Base-by-base conservation (phyloP, 1,140 invertebrate genomes). In the Arctopsyche grandis region DNA sequence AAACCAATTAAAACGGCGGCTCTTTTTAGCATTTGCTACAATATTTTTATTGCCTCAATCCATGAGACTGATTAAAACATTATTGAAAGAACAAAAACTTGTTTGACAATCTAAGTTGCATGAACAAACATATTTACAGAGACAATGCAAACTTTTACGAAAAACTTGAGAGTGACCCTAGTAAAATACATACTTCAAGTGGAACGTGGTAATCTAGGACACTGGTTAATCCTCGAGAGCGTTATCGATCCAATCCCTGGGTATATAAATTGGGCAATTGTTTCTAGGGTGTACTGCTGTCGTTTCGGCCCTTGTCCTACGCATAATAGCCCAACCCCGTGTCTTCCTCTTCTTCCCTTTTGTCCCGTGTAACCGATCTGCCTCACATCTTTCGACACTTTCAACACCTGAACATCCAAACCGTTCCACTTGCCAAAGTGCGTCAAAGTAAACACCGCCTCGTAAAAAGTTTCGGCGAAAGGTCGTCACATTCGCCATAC, bases 211-310 rank as follows among this genome's bases (percentile, higher is more conserved):
- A 38, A 7, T 4, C 29, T 38, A 38, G 29, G 29, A 38, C 29
- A 38, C 29, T 38, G 29, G 29, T 1, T 38, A 38, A 38, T 21
- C 7, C 63, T 66, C 63, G 16, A 19, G 10, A 22, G 63, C 69
- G 21, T 26, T 29, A 76, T 79, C 78, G 78, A 79, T 79, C 78
- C 73, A 63, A 14, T 70, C 70, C n/a, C 29, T 4, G 29, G 48
- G 73, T 44, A 79, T 75, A 79, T 79, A 79, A 79, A 79, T 76
- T 79, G 75, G 78, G 73, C 73, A 79, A 79, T 79, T 79, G 78
- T 79, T 79, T 73, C 69, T 24, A 52, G 29, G 77, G 29, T 1
- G 29, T 38, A 79, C 58, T 29, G 9, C 29, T 38, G 29, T 38
- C 69, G 21, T 24, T 43, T 29, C 69, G 63, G n/a, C 66, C 77